A percentile compares a stretch with the other conserved stretches of the same genome.
Conservation (phyloP, 2,113 vertebrate species). For the Nesogale talazaci region DNA sequence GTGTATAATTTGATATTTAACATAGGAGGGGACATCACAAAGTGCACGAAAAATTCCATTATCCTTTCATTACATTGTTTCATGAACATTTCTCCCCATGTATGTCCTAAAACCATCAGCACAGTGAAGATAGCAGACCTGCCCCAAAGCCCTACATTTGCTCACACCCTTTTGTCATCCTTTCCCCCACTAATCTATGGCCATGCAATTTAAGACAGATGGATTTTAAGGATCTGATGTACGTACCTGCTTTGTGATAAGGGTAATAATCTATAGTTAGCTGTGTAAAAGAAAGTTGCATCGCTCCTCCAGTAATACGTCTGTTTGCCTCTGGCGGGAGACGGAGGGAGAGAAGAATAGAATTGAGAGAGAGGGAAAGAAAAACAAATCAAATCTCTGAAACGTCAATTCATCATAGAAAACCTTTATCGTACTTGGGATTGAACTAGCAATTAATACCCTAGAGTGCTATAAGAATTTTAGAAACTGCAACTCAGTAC, state of each 20-base stretch:
- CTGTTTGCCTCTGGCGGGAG: constrained; percentile 89
- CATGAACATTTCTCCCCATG: no score
- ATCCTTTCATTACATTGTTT: no score
- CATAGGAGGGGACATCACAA: neutral
- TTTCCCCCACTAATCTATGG: neutral
- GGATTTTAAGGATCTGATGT: constrained; percentile 24
- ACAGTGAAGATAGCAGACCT: neutral
- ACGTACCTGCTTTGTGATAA: constrained; percentile 96
- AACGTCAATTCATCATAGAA: constrained; percentile 21
- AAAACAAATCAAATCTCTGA: constrained; percentile 24
- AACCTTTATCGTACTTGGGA: neutral
- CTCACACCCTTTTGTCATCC: neutral
- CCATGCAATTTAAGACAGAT: constrained; percentile 14
- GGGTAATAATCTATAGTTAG: constrained; percentile 98
- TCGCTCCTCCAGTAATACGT: constrained; percentile 95
- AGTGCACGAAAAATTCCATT: no score
- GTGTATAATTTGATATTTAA: neutral
- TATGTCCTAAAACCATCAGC: neutral
- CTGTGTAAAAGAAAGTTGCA: constrained; percentile 97
- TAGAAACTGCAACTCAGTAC: constrained; percentile 19
- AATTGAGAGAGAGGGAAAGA: neutral
- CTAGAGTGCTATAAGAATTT: constrained; percentile 11
- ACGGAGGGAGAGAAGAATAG: constrained; percentile 68
- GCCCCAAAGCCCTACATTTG: neutral
- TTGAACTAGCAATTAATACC: neutral